These are phyloP conservation scores for Emydocephalus ijimae DNA, from an alignment of 2,113 vertebrate species.

Conservation along the genomic window DNA sequence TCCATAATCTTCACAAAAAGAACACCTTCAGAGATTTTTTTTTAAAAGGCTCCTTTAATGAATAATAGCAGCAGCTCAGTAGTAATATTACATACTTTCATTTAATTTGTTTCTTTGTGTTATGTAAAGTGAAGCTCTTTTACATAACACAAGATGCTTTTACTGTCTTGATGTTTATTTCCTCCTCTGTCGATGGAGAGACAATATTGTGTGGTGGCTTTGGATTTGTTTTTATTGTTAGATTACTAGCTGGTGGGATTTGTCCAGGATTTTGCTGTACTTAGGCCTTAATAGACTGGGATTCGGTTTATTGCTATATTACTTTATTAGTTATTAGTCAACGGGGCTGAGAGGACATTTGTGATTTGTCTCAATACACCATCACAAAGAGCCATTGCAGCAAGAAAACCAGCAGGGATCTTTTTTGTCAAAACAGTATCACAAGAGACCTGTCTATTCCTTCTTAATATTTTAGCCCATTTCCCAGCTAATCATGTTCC, in stretches of 20 bases:
- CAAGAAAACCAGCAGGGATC: not conserved
- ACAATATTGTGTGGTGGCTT: constrained; percentile 2
- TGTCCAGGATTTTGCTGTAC: constrained; percentile 16
- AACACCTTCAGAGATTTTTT: not conserved
- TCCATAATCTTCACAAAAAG: not conserved
- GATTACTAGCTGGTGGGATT: constrained; percentile 30
- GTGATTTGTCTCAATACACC: accelerated
- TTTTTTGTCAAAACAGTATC: not conserved
- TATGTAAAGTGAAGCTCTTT: not conserved
- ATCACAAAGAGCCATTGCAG: not conserved
- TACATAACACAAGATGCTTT: not conserved
- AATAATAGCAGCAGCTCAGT: not conserved
- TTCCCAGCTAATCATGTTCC: not conserved
- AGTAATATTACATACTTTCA: not conserved
- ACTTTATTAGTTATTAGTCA: constrained; percentile 32
- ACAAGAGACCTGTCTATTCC: not conserved
- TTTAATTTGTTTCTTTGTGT: not conserved
- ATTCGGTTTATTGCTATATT: constrained; percentile 25
- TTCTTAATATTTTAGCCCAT: not conserved
- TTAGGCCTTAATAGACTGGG: constrained; percentile 36
- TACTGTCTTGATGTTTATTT: constrained; percentile 9
- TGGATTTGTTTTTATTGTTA: constrained; percentile 24
- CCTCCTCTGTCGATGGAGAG: not conserved
- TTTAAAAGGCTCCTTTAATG: not conserved
- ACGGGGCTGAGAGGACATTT: not conserved